Evolutionary conservation across 2,797 vertebrate species (phyloP).

Genomic region (Rhinichthys osculus): DNA sequence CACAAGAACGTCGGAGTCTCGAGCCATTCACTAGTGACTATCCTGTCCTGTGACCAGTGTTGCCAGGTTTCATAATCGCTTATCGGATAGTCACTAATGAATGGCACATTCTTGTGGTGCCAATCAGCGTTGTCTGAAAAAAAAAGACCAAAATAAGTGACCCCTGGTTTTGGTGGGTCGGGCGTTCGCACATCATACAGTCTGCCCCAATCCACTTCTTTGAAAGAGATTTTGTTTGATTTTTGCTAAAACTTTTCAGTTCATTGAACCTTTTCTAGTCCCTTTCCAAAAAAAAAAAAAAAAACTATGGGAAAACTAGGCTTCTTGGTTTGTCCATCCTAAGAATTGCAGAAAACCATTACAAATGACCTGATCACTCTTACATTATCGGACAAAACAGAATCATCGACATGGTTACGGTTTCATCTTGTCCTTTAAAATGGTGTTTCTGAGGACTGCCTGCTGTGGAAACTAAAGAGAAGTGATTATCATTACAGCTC

Average conservation of each 20-base stretch:
- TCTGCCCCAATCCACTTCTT: neutral
- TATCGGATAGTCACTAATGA: too few relatives aligned
- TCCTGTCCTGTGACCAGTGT: neutral
- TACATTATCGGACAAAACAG: neutral
- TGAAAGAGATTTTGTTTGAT: neutral
- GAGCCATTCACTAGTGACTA: neutral
- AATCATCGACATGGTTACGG: neutral
- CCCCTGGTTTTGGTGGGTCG: neutral
- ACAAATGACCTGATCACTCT: neutral
- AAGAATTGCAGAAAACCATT: neutral
- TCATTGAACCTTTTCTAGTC: neutral
- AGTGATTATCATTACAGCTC: slow-evolving; percentile 18
- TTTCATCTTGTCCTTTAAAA: neutral
- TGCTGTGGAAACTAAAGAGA: slow-evolving; percentile 35
- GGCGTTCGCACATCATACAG: neutral
- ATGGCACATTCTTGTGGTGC: too few relatives aligned
- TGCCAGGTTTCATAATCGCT: neutral
- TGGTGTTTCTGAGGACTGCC: slow-evolving; percentile 1
- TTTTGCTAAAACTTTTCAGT: neutral
- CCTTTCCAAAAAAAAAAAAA: neutral
- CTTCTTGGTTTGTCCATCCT: neutral
- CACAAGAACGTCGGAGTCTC: neutral
- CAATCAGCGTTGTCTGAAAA: neutral
- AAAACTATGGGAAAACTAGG: neutral
- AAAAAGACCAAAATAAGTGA: neutral